Base-by-base conservation (phyloP, 2,888 invertebrate species). In the Blastobasis adustella region DNA sequence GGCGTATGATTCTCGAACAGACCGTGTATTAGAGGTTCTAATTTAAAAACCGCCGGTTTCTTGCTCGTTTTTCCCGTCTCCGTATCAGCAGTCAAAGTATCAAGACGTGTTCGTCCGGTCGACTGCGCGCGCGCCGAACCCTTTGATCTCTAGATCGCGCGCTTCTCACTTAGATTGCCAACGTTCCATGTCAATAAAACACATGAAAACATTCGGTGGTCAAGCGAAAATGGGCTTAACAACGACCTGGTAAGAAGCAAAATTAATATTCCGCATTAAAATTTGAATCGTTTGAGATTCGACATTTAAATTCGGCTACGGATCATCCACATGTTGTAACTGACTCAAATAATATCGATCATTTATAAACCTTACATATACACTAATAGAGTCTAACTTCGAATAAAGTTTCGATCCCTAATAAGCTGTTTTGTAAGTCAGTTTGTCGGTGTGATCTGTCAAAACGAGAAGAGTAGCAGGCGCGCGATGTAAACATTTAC, bases 101-200 rank as follows among this genome's bases (percentile, higher is more conserved):
- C 81, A 83, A 83, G 72, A 74, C 54, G 56, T 55, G 57, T 67
- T 61, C 64, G 62, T 70, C 52, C 69, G 68, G 63, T 67, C 60
- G 62, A 60, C 60, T 62, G 65, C 67, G 59, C 73, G 75, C 77
- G 73, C 73, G 81, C 81, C 72, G 76, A 76, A 73, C 72, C 73
- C 85, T 85, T 86, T 86, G 84, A 86, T 85, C 80, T 84, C 69
- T 63, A 61, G 67, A 82, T 82, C 80, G 76, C 79, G 79, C 82
- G 82, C 80, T 84, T 76, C 81, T 81, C 79, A 82, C 82, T 82
- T 78, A 81, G 80, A 82, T 81, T 80, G 80, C 79, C 72, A 68
- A 65, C 67, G 68, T 73, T 74, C 70, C 69, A 71, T 67, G 64
- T 59, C 65, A 64, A 67, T 70, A 65, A 68, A 71, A 65, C 67